These are phyloP conservation scores for Carassius carassius DNA, from an alignment of 2,113 vertebrate species.

Conservation along the genomic window DNA sequence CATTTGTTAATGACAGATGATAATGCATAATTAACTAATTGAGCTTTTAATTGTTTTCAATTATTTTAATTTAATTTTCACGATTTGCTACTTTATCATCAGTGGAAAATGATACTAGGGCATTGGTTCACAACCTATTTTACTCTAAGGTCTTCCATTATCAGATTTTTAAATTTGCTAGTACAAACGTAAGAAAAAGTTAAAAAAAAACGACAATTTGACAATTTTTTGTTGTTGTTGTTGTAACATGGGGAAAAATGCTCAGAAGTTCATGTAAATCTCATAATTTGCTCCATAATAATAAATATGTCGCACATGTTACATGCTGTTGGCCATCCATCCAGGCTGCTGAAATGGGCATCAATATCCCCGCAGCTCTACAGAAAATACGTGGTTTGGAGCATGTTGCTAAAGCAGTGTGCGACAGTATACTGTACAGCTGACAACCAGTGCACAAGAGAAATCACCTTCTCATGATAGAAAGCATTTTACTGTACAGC, in stretches of 20 bases:
- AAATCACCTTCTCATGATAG: background rate
- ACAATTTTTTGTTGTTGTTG: too few species aligned
- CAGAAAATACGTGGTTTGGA: too few species aligned
- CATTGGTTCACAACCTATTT: background rate
- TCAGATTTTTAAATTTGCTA: background rate
- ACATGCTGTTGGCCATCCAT: too few species aligned
- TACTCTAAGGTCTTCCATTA: background rate
- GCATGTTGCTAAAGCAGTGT: background rate
- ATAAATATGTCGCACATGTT: too few species aligned
- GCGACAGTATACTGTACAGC: background rate
- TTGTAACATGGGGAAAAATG: too few species aligned
- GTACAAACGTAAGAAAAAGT: too few species aligned
- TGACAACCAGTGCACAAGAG: background rate
- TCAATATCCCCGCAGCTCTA: too few species aligned
- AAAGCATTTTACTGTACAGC: background rate
- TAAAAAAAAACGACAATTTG: too few species aligned
- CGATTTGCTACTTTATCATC: background rate
- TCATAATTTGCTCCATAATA: too few species aligned
- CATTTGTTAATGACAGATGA: background rate
- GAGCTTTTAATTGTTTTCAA: background rate
- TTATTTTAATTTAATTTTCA: background rate
- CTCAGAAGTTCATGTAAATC: too few species aligned
- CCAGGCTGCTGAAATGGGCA: too few species aligned
- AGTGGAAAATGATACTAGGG: background rate
- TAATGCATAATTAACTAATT: background rate